Evolutionary conservation across 1,140 invertebrate species (phyloP).

Genomic region (Yoshiicerus persimilis): DNA sequence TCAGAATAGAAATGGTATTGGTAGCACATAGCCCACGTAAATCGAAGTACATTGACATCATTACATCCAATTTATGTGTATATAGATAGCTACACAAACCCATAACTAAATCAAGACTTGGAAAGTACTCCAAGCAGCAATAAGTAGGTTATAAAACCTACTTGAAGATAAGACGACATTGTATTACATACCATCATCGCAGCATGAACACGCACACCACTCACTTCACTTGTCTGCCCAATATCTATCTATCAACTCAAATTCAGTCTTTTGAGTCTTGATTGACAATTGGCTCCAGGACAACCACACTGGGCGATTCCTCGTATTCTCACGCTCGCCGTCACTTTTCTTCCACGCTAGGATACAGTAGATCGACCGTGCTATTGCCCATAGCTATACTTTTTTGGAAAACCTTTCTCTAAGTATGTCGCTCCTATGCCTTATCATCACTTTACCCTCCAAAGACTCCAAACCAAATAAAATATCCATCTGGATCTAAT

Average conservation of each 20-base stretch:
- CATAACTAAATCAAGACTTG: background rate
- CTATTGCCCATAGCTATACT: background rate
- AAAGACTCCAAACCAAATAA: background rate
- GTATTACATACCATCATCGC: too few relatives aligned
- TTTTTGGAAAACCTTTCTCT: too few relatives aligned
- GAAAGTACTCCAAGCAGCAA: background rate
- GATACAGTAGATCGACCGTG: background rate
- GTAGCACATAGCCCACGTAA: too few relatives aligned
- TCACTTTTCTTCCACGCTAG: background rate
- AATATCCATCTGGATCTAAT: background rate
- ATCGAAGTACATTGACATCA: too few relatives aligned
- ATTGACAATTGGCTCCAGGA: constrained; percentile 20
- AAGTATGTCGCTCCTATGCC: too few relatives aligned
- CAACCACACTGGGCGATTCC: background rate
- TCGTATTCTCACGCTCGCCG: background rate
- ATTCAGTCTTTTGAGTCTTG: constrained; percentile 9
- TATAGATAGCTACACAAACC: background rate
- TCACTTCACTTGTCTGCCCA: background rate
- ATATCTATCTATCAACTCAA: background rate
- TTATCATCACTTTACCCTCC: too few relatives aligned
- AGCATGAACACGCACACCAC: constrained; percentile 2
- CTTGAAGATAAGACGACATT: background rate
- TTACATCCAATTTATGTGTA: too few relatives aligned
- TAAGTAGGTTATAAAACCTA: background rate
- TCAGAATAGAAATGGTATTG: too few relatives aligned